Conservation (phyloP, 2,797 vertebrate species). For the Dermochelys coriacea region DNA sequence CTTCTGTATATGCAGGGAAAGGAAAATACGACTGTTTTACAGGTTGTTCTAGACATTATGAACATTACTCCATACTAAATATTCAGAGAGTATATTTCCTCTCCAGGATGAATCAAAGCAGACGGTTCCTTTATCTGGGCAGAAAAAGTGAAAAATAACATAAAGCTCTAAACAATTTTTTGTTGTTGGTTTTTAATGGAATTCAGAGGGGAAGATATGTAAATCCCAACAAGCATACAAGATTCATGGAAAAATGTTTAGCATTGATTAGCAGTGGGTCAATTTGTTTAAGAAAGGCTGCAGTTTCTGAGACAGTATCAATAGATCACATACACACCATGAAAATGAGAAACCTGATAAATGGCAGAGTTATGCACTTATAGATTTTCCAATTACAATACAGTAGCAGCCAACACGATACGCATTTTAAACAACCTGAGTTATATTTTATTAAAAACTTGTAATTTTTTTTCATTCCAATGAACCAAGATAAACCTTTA, state of each 20-base stretch:
- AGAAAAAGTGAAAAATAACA: conserved; percentile 25
- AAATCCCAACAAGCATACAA: neutral
- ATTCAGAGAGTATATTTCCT: neutral
- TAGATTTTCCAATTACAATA: conserved; percentile 18
- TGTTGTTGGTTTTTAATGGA: neutral
- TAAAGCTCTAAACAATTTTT: neutral
- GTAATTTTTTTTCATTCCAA: neutral
- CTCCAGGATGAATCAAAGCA: neutral
- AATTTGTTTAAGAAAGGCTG: neutral
- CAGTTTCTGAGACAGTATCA: neutral
- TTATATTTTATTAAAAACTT: neutral
- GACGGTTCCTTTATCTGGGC: conserved; percentile 3
- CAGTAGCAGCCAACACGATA: neutral
- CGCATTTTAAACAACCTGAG: neutral
- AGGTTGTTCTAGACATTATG: neutral
- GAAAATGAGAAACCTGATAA: neutral
- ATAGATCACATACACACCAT: neutral
- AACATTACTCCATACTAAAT: neutral
- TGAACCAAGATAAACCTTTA: neutral
- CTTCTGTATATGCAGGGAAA: neutral
- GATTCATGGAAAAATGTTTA: neutral
- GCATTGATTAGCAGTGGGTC: neutral
- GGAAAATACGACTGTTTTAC: conserved; percentile 4
- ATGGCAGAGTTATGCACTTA: neutral
- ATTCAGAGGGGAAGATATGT: neutral